Conservation (phyloP, 2,797 vertebrate genomes). For the Loris lydekkerianus region DNA sequence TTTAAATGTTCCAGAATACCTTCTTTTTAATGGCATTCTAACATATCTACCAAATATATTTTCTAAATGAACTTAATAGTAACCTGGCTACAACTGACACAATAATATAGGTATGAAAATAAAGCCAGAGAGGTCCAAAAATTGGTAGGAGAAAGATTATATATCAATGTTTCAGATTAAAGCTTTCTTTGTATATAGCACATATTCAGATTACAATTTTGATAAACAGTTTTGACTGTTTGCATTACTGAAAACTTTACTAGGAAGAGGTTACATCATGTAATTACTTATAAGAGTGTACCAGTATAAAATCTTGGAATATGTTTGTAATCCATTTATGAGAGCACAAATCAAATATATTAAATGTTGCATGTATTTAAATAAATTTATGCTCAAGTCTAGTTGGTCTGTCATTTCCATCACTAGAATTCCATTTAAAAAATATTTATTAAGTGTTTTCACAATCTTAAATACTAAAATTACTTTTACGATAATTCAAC, state of each 20-base stretch:
- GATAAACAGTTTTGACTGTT: constrained; percentile 70
- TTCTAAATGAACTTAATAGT: constrained; percentile 48
- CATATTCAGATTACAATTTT: constrained; percentile 33
- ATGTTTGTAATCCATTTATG: constrained; percentile 77
- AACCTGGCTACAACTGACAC: constrained; percentile 32
- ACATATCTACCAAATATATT: constrained; percentile 34
- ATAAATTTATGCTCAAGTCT: constrained; percentile 78
- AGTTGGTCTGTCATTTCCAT: constrained; percentile 51
- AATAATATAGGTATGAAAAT: neutral
- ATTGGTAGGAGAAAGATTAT: neutral
- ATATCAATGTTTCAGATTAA: constrained; percentile 61
- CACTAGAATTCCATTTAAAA: constrained; percentile 60
- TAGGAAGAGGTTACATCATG: constrained; percentile 46
- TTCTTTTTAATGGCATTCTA: constrained; percentile 64
- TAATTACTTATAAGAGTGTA: constrained; percentile 73
- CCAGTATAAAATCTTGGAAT: constrained; percentile 74
- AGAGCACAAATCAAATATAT: constrained; percentile 70
- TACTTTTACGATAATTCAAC: constrained; percentile 36
- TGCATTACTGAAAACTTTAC: constrained; percentile 70
- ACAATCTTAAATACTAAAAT: constrained; percentile 66
- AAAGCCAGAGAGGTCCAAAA: constrained; percentile 62
- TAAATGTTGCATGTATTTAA: constrained; percentile 61
- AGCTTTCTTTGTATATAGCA: neutral
- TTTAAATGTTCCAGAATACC: constrained; percentile 25
- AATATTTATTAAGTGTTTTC: constrained; percentile 58